phyloP scores from a whole-genome alignment of 2,888 invertebrate genomes.

The Blera fallax region DNA sequence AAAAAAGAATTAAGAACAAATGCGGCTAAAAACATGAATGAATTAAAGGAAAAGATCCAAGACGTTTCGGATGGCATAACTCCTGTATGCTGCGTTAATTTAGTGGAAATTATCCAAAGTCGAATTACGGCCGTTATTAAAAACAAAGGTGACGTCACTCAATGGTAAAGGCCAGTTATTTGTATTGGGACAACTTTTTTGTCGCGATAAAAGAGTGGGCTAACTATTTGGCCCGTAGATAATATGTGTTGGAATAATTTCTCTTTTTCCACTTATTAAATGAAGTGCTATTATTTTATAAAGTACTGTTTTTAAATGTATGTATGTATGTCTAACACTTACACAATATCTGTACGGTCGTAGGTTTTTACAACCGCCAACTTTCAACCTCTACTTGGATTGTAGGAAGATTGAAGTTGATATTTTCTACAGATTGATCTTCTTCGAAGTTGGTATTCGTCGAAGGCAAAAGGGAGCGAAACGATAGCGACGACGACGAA shows the following conservation, averaged over 20 bases:
- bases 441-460: too few relatives aligned
- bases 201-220: background rate
- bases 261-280: background rate
- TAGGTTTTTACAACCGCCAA: too few relatives aligned
- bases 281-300: background rate
- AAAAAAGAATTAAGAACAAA: conserved; percentile 15
- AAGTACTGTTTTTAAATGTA: background rate
- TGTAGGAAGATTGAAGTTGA: too few relatives aligned
- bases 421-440: too few relatives aligned
- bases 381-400: too few relatives aligned
- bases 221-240: conserved; percentile 5
- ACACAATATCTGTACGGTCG: too few relatives aligned
- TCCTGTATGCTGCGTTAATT: conserved; percentile 5
- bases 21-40: conserved; percentile 11
- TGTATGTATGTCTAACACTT: background rate
- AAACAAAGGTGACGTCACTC: conserved; percentile 11
- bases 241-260: background rate
- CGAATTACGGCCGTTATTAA: conserved; percentile 9
- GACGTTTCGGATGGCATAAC: background rate
- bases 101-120: background rate
- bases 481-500: too few relatives aligned
- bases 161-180: conserved; percentile 5
- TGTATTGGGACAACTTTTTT: conserved; percentile 9
- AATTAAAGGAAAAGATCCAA: conserved; percentile 22
- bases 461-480: too few relatives aligned